Conservation (phyloP, 2,888 invertebrate genomes). For the Drosophila kokeensis region DNA sequence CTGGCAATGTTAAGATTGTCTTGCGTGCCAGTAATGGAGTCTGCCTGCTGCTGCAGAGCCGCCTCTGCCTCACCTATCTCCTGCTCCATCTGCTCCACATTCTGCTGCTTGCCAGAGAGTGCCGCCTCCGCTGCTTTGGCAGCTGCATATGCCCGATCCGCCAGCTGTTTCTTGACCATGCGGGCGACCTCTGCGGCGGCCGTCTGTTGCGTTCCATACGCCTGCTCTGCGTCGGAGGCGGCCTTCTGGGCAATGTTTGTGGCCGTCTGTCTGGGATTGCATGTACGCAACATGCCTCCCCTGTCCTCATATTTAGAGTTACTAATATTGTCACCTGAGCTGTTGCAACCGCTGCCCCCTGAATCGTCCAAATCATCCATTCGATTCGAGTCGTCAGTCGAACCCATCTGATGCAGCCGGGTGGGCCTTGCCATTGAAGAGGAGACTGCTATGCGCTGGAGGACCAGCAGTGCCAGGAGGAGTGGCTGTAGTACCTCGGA, state of each 20-base stretch:
- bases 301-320: background rate
- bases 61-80: slow-evolving; percentile 88
- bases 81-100: slow-evolving; percentile 89
- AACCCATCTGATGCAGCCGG: background rate
- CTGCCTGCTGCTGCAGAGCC: slow-evolving; percentile 87
- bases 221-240: slow-evolving; percentile 87
- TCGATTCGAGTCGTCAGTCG: background rate
- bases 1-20: slow-evolving; percentile 87
- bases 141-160: slow-evolving; percentile 89
- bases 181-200: slow-evolving; percentile 91
- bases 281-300: background rate
- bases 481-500: slow-evolving; percentile 23
- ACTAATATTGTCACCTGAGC: background rate
- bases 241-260: slow-evolving; percentile 90
- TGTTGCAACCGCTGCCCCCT: background rate
- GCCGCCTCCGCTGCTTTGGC: slow-evolving; percentile 91
- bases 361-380: slow-evolving; percentile 6
- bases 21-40: slow-evolving; percentile 87
- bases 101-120: slow-evolving; percentile 88
- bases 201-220: slow-evolving; percentile 86
- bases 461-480: slow-evolving; percentile 17
- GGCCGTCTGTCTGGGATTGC: slow-evolving; percentile 85
- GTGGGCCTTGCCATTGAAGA: background rate
- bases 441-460: slow-evolving; percentile 15
- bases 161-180: slow-evolving; percentile 89